Conservation (phyloP, 2,888 invertebrate species). For the Pogonocherus hispidulus region DNA sequence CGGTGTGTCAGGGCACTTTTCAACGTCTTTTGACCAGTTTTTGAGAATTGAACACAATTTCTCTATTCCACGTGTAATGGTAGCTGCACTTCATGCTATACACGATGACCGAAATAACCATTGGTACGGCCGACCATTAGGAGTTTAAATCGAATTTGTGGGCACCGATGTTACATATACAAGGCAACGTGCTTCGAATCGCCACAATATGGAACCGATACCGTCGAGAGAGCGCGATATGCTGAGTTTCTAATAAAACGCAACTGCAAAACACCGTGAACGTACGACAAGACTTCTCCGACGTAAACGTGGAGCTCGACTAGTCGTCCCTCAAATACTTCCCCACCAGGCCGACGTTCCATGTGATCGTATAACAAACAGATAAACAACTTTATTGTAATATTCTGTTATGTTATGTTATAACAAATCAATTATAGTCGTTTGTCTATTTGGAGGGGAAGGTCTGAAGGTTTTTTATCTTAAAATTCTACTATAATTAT, state of each 20-base stretch:
- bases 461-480: constrained; percentile 8
- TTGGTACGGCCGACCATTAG: constrained; percentile 65
- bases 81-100: constrained; percentile 83
- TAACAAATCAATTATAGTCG: background rate
- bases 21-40: constrained; percentile 95
- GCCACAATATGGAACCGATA: constrained; percentile 5
- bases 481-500: background rate
- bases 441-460: constrained; percentile 7
- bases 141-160: constrained; percentile 21
- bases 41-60: constrained; percentile 93
- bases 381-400: constrained; percentile 23
- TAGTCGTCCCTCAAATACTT: constrained; percentile 45
- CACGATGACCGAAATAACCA: constrained; percentile 61
- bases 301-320: constrained; percentile 31
- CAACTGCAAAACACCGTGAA: background rate
- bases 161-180: background rate
- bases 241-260: background rate
- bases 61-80: constrained; percentile 93
- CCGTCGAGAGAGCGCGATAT: background rate
- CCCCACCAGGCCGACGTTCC: constrained; percentile 41
- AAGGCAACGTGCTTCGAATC: background rate
- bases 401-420: no score
- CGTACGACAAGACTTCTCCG: constrained; percentile 9
- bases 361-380: constrained; percentile 45
- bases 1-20: constrained; percentile 57